Evolutionary conservation across 2,888 invertebrate species (phyloP).

Genomic region (Tupiocoris notatus): DNA sequence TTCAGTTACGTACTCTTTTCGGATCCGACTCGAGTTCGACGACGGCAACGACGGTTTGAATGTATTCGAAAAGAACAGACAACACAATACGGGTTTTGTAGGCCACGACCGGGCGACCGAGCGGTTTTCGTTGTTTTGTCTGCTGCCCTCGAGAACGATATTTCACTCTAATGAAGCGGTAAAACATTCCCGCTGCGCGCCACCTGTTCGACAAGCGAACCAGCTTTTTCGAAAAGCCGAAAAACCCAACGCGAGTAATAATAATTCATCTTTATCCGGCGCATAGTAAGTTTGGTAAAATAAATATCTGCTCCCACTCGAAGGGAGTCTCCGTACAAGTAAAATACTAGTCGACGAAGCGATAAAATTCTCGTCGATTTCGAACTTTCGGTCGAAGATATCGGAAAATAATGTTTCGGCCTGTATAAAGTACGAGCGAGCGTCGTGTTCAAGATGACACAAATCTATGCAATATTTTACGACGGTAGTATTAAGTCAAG

Average conservation of each 20-base stretch:
- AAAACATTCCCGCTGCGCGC: conserved; percentile 26
- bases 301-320: background rate
- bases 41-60: background rate
- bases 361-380: no score
- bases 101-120: background rate
- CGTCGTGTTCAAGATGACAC: no score
- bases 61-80: background rate
- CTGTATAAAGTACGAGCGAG: no score
- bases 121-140: background rate
- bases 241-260: background rate
- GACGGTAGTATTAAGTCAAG: no score
- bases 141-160: conserved; percentile 3
- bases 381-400: no score
- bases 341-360: background rate
- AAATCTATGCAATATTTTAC: no score
- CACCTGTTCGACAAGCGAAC: conserved; percentile 13
- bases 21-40: no score
- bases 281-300: background rate
- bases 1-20: no score
- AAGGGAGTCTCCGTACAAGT: background rate
- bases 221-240: background rate
- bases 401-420: no score
- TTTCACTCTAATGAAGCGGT: conserved; percentile 31
- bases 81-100: background rate
- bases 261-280: background rate